Conservation (phyloP, 2,888 invertebrate species). For the Drosophila fulvimacula region DNA sequence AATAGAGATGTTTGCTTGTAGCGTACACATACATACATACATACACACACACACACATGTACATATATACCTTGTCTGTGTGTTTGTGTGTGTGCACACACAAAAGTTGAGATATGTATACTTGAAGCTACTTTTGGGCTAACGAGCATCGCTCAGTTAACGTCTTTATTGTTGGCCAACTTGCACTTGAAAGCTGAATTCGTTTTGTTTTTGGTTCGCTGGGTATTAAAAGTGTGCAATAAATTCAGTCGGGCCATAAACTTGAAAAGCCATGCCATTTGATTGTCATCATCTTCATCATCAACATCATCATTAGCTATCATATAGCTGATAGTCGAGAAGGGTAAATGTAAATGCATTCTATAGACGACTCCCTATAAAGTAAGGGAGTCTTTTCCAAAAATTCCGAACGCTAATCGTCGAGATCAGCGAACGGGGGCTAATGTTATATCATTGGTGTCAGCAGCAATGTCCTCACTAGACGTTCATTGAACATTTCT, state of each 20-base stretch:
- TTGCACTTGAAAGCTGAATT: slow-evolving; percentile 36
- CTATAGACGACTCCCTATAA: slow-evolving; percentile 84
- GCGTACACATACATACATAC: slow-evolving; percentile 6
- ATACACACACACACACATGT: neutral
- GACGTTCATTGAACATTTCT: slow-evolving; percentile 93
- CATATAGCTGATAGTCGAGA: neutral
- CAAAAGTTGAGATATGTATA: slow-evolving; percentile 59
- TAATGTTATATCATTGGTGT: slow-evolving; percentile 86
- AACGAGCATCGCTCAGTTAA: slow-evolving; percentile 68
- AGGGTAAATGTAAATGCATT: slow-evolving; percentile 42
- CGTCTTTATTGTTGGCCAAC: slow-evolving; percentile 66
- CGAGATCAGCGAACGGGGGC: slow-evolving; percentile 70
- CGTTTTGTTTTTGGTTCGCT: neutral
- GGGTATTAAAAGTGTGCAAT: slow-evolving; percentile 39
- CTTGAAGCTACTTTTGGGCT: slow-evolving; percentile 68
- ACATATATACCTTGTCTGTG: slow-evolving; percentile 1
- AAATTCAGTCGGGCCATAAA: slow-evolving; percentile 26
- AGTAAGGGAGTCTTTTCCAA: slow-evolving; percentile 90
- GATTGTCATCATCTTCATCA: neutral
- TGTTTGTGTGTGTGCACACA: slow-evolving; percentile 21
- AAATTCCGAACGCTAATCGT: slow-evolving; percentile 90
- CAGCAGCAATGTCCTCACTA: slow-evolving; percentile 95
- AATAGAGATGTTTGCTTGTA: slow-evolving; percentile 41
- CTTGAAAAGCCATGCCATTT: slow-evolving; percentile 8
- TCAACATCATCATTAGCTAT: neutral